Evolutionary conservation across 2,888 invertebrate species (phyloP), one percentile per base, ranked within the genome.

Genomic region (Epinotia bilunana): DNA sequence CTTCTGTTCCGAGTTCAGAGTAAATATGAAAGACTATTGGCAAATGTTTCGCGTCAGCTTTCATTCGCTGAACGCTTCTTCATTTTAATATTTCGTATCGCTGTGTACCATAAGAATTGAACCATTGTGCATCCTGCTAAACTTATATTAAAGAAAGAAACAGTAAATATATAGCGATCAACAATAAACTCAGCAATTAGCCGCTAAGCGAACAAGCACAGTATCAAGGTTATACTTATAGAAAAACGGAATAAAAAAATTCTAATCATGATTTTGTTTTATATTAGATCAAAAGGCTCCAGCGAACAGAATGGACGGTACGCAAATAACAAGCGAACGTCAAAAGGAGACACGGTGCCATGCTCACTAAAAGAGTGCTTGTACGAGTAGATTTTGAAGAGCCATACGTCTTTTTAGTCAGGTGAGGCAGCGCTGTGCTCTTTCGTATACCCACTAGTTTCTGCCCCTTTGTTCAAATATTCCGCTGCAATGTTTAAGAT

Each of bases 251-350:
- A 53, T n/a, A n/a, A n/a, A 49, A 49, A 6, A 43, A 16, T 4
- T 16, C 28, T 58, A 39, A 61, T 43, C 43, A n/a, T 76, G 65
- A 76, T 79, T 78, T 74, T 74, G 64, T 79, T 78, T 77, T 74
- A 76, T 69, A 60, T 61, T 76, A 78, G 74, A 80, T 80, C 79
- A 80, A 80, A 78, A 75, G 57, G 23, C 73, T 78, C 79, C 78
- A 79, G 78, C 76, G 78, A 78, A 81, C 57, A 80, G 80, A 82
- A 80, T 79, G 80, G 77, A 79, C 79, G 72, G 74, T 71, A 80
- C 73, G 77, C 80, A 81, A 81, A 83, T 81, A 82, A 78, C 79
- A 80, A 77, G 79, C 75, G 71, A 76, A 78, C 80, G 80, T 80
- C 80, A 82, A 80, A 82, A 81, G 79, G 77, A 78, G 78, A 77